phyloP scores from a whole-genome alignment of 2,888 invertebrate species.

The Abrostola triplasia region DNA sequence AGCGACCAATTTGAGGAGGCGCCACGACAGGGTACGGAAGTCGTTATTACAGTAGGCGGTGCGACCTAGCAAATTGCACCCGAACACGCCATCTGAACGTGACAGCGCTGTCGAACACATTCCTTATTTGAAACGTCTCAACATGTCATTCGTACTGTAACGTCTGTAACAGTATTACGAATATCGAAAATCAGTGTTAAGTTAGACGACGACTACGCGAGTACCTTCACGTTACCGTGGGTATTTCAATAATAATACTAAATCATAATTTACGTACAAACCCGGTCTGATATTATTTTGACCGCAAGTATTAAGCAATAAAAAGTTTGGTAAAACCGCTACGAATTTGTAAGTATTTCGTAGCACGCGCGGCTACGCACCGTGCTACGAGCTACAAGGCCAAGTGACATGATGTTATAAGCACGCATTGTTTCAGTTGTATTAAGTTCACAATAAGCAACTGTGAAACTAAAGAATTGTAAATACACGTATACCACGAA shows the following conservation, averaged over 20 bases:
- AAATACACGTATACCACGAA: too few species aligned
- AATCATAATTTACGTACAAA: conserved; percentile 45
- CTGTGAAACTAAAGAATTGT: too few species aligned
- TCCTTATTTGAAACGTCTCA: conserved; percentile 86
- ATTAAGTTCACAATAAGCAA: conserved; percentile 25
- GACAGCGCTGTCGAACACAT: conserved; percentile 87
- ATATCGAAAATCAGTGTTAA: conserved; percentile 67
- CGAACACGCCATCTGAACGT: conserved; percentile 87
- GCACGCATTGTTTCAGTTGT: conserved; percentile 43
- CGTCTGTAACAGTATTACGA: conserved; percentile 71
- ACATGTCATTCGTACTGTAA: conserved; percentile 77
- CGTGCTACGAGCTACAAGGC: conserved; percentile 53
- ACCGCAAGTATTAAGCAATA: conserved; percentile 58
- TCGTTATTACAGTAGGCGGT: conserved; percentile 88
- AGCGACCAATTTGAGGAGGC: conserved; percentile 88
- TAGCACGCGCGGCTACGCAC: conserved; percentile 59
- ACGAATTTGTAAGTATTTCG: conserved; percentile 55
- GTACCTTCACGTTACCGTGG: conserved; percentile 22
- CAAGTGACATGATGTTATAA: conserved; percentile 43
- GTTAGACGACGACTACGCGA: conserved; percentile 32
- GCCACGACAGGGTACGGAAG: conserved; percentile 87
- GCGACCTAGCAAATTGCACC: conserved; percentile 85
- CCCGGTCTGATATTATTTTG: conserved; percentile 48
- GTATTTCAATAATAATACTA: conserved; percentile 46
- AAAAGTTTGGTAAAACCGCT: conserved; percentile 57